Percentiles rank a stretch among this genome's conserved stretches.
phyloP scores from a whole-genome alignment of 2,888 invertebrate genomes.

The Euphydryas editha region DNA sequence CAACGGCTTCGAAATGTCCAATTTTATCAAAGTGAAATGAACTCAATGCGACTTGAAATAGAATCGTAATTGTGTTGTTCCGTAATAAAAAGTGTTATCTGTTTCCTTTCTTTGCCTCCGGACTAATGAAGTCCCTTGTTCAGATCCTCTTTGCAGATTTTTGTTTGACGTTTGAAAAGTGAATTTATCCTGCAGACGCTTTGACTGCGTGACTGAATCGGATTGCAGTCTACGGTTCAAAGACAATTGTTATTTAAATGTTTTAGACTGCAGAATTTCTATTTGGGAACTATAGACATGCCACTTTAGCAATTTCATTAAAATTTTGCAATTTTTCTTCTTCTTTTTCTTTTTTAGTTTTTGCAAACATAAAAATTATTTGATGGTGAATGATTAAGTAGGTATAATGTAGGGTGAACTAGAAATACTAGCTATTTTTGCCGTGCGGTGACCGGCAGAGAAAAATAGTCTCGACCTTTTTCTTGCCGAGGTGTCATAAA shows the following conservation, averaged over 20 bases:
- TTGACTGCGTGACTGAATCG: constrained; percentile 35
- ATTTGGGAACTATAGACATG: no score
- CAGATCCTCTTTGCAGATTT: constrained; percentile 39
- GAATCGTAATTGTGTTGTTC: constrained; percentile 26
- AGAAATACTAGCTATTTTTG: no score
- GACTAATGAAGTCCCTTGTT: constrained; percentile 46
- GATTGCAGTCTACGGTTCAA: constrained; percentile 18
- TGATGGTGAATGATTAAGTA: no score
- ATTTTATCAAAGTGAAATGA: constrained; percentile 14
- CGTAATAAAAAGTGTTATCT: constrained; percentile 32
- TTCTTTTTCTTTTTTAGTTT: no score
- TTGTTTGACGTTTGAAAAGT: constrained; percentile 43
- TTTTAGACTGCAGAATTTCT: no score
- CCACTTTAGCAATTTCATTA: neutral
- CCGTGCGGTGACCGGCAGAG: no score
- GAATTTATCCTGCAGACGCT: constrained; percentile 35
- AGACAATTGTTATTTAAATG: neutral
- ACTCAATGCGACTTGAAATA: neutral
- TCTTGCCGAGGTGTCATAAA: no score
- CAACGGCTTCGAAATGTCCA: constrained; percentile 26
- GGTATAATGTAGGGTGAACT: no score
- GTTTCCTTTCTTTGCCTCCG: constrained; percentile 40
- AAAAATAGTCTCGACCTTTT: no score
- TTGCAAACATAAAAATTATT: no score
- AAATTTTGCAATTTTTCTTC: neutral